Conservation (phyloP, 2,888 invertebrate species). For the Dorcus parallelipipedus region DNA sequence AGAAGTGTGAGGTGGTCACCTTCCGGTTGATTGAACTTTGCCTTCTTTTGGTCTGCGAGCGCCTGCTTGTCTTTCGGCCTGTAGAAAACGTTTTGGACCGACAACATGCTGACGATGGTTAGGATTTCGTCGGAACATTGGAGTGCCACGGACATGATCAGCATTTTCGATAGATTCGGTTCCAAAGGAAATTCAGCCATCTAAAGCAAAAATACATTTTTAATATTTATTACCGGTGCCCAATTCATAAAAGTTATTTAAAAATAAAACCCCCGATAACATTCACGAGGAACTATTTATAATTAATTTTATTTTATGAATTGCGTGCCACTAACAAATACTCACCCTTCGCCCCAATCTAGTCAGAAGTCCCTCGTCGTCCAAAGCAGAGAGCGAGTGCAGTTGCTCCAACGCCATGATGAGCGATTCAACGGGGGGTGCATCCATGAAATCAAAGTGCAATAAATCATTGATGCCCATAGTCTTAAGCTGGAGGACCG, state of each 20-base stretch:
- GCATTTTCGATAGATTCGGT: conserved; percentile 96
- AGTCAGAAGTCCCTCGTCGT: conserved; percentile 87
- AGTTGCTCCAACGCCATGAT: conserved; percentile 97
- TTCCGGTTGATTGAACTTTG: conserved; percentile 98
- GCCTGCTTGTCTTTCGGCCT: conserved; percentile 94
- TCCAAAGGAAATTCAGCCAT: conserved; percentile 99
- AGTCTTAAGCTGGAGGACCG: conserved; percentile 93
- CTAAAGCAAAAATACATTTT: conserved; percentile 46
- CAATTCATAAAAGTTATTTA: not conserved
- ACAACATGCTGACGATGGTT: conserved; percentile 98
- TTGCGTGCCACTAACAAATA: conserved; percentile 5
- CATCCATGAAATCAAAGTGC: conserved; percentile 99
- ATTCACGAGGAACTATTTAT: not conserved
- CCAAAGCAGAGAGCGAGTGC: conserved; percentile 94
- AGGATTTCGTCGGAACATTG: conserved; percentile 98
- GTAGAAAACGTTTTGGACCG: conserved; percentile 98
- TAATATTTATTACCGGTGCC: not conserved
- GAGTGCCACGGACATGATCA: conserved; percentile 98
- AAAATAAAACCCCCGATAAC: no score
- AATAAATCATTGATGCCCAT: conserved; percentile 99
- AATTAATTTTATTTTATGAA: not conserved
- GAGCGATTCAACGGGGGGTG: conserved; percentile 95
- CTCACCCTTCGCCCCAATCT: conserved; percentile 71
- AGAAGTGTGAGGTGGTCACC: conserved; percentile 96
- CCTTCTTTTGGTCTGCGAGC: conserved; percentile 97